phyloP scores from a whole-genome alignment of 2,113 vertebrate genomes.

The Psittacus erithacus region DNA sequence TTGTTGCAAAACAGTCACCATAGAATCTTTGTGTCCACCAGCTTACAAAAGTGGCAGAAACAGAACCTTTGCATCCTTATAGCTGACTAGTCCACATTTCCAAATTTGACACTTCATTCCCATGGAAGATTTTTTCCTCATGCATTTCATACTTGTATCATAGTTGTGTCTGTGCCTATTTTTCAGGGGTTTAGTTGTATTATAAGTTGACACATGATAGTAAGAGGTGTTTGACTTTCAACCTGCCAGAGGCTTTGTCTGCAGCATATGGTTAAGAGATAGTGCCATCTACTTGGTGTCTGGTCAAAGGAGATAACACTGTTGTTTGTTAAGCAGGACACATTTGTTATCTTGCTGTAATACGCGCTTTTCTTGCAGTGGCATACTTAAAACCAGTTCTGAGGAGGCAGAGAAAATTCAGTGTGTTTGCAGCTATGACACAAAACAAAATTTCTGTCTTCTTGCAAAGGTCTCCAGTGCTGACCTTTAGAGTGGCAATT shows the following conservation, averaged over 20 bases:
- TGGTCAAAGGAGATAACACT: constrained; percentile 33
- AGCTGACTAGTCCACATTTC: not conserved
- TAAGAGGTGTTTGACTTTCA: not conserved
- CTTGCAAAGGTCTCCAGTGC: not conserved
- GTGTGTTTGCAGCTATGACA: not conserved
- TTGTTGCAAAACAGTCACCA: not conserved
- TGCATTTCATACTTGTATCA: rapidly evolving
- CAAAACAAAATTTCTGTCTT: not conserved
- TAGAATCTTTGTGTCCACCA: not conserved
- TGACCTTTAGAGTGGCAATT: not conserved
- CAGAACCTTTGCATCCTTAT: not conserved
- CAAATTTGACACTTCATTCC: not conserved
- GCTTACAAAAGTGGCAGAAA: not conserved
- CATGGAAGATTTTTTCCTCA: rapidly evolving
- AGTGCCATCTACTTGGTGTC: not conserved
- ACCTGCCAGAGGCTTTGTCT: constrained; percentile 11
- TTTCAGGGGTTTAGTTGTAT: not conserved
- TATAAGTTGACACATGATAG: not conserved
- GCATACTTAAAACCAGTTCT: not conserved
- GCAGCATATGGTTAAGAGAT: not conserved
- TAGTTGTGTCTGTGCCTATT: not conserved
- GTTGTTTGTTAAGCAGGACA: not conserved
- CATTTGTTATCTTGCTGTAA: constrained; percentile 4
- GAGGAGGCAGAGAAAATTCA: not conserved
- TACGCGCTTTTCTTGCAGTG: not conserved